Conservation (phyloP, 2,888 invertebrate species). For the Argynnis bischoffii region DNA sequence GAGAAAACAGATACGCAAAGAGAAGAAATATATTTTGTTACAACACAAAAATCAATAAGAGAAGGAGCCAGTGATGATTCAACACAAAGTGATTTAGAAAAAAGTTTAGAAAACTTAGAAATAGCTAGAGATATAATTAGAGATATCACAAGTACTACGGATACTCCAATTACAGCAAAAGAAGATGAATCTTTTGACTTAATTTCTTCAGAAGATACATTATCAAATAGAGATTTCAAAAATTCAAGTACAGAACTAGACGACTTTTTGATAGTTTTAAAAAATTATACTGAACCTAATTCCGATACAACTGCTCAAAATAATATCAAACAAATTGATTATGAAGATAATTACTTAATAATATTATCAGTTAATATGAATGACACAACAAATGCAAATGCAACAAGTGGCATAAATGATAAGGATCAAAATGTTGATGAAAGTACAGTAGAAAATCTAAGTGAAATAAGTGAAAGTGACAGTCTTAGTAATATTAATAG, state of each 20-base stretch:
- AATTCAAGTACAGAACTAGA: slow-evolving; percentile 1
- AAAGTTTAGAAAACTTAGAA: too few species aligned
- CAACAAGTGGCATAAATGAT: not conserved
- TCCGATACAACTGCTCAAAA: slow-evolving; percentile 11
- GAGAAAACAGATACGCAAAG: not conserved
- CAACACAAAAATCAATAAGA: not conserved
- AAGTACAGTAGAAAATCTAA: not conserved
- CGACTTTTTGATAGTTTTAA: slow-evolving; percentile 1
- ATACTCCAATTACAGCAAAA: too few species aligned
- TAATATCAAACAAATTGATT: not conserved
- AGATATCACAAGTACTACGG: too few species aligned
- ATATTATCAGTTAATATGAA: not conserved
- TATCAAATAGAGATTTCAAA: not conserved
- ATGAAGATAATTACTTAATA: not conserved
- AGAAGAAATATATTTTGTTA: not conserved
- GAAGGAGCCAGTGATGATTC: not conserved
- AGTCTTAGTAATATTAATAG: not conserved
- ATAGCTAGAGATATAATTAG: too few species aligned
- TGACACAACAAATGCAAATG: not conserved
- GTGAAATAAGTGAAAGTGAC: not conserved
- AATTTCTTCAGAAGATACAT: not conserved
- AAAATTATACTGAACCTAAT: not conserved
- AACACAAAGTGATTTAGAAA: not conserved
- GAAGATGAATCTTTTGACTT: too few species aligned
- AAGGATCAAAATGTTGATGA: not conserved